phyloP scores from a whole-genome alignment of 2,888 invertebrate genomes.

The Aricia artaxerxes region DNA sequence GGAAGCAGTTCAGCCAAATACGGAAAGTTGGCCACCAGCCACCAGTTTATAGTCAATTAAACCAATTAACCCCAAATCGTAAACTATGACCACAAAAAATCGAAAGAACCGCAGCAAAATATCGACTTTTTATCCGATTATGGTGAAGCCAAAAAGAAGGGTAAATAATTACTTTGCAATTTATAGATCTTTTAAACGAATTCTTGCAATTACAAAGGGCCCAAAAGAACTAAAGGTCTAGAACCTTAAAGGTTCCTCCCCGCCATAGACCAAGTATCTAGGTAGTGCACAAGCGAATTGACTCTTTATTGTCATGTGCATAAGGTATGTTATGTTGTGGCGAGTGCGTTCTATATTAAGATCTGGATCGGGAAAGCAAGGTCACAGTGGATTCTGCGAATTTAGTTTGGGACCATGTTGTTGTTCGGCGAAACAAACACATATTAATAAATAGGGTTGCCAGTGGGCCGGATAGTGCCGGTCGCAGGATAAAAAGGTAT shows the following conservation, averaged over 20 bases:
- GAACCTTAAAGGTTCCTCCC: background rate
- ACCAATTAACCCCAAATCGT: too few species aligned
- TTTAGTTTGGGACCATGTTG: background rate
- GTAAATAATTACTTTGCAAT: too few species aligned
- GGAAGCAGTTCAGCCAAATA: background rate
- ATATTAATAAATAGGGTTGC: background rate
- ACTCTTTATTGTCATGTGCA: background rate
- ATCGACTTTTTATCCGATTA: too few species aligned
- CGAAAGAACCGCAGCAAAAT: too few species aligned
- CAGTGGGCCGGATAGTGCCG: background rate
- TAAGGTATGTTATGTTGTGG: background rate
- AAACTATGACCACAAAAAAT: too few species aligned
- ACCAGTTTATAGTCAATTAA: background rate
- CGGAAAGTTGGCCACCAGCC: background rate
- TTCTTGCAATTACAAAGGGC: background rate
- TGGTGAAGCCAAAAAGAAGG: too few species aligned
- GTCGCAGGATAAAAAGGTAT: too few species aligned
- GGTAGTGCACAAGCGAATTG: background rate
- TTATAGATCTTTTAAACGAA: background rate
- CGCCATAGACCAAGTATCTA: background rate
- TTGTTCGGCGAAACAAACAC: background rate
- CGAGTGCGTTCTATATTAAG: constrained; percentile 1
- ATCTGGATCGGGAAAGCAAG: constrained; percentile 7
- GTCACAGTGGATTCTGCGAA: constrained; percentile 2
- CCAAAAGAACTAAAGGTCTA: background rate